Conservation (phyloP, 2,888 invertebrate genomes). For the Ochropleura plecta region DNA sequence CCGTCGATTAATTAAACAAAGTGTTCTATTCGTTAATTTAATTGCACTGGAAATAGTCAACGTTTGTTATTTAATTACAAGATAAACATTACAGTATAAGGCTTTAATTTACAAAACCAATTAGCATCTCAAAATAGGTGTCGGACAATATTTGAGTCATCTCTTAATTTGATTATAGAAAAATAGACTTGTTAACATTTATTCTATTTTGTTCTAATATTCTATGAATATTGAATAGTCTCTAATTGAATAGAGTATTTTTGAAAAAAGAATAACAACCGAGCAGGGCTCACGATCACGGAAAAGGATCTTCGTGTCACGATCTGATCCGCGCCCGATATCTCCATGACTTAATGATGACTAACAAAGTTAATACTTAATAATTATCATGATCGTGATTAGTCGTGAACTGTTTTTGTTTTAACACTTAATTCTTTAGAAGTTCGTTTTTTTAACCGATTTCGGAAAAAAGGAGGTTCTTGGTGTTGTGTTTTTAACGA, state of each 20-base stretch:
- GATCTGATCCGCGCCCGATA: constrained; percentile 70
- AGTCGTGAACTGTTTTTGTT: constrained; percentile 61
- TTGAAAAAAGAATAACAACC: constrained; percentile 63
- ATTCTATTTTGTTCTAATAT: constrained; percentile 18
- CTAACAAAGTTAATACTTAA: constrained; percentile 57
- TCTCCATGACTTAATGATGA: constrained; percentile 72
- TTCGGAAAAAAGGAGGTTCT: constrained; percentile 2
- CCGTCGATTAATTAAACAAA: constrained; percentile 38
- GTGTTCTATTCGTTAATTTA: constrained; percentile 41
- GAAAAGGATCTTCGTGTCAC: constrained; percentile 81
- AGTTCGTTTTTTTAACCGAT: constrained; percentile 38
- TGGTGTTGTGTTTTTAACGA: background rate
- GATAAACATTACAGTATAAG: constrained; percentile 12
- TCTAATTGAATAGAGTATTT: constrained; percentile 71
- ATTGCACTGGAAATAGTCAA: constrained; percentile 31
- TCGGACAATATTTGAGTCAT: constrained; percentile 18
- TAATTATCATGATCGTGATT: constrained; percentile 60
- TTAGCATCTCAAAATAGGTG: constrained; percentile 29
- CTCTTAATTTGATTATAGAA: constrained; percentile 32
- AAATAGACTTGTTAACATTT: constrained; percentile 41
- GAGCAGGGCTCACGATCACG: constrained; percentile 81
- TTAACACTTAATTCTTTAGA: constrained; percentile 48
- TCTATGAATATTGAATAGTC: constrained; percentile 63
- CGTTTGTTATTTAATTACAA: constrained; percentile 31
- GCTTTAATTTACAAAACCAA: constrained; percentile 34